Base-by-base conservation (phyloP, 2,113 vertebrate species). In the Willisornis vidua region DNA sequence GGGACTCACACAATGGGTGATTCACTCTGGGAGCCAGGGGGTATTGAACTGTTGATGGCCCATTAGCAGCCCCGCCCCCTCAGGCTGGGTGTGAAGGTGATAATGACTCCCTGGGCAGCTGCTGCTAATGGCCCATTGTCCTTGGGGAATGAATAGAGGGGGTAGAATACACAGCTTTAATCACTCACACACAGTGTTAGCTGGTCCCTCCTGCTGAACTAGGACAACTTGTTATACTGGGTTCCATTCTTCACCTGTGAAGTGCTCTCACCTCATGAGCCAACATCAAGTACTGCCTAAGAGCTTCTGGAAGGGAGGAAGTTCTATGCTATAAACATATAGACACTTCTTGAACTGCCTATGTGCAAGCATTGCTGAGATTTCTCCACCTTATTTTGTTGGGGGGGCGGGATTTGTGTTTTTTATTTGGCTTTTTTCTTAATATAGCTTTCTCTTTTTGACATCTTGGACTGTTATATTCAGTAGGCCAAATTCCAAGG, bases 401-500 rank as follows among this genome's bases (percentile, higher is more conserved):
- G 22, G 48, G n/a, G n/a, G n/a, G n/a, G n/a, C n/a, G n/a, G n/a
- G n/a, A n/a, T n/a, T 49, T 24, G 14, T 26, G 13, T 41, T 43
- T 43, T 43, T 22, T 48, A 2, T 39, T 17, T 16, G 25, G 35
- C 33, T 78, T 62, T 72, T 39, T 46, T 75, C 59, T 59, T 52
- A 25, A 88, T 84, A 68, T 18, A 96, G 63, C 28, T 85, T 95
- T 93, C 67, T 85, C 54, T 95, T 95, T 91, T 93, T 94, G 89
- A 80, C 71, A 91, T 75, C 78, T 80, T 74, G 48, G 55, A 83
- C 46, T 87, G 46, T 65, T 54, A 55, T 55, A 83, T 74, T 80
- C 85, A 51, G 10, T 84, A 75, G 74, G 71, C 67, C 85, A 94
- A 67, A 94, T 94, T 86, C 82, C 91, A 83, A 74, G 78, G 48